These are phyloP conservation scores for Macrophya alboannulata DNA, from an alignment of 2,888 invertebrate genomes.

Conservation along the genomic window DNA sequence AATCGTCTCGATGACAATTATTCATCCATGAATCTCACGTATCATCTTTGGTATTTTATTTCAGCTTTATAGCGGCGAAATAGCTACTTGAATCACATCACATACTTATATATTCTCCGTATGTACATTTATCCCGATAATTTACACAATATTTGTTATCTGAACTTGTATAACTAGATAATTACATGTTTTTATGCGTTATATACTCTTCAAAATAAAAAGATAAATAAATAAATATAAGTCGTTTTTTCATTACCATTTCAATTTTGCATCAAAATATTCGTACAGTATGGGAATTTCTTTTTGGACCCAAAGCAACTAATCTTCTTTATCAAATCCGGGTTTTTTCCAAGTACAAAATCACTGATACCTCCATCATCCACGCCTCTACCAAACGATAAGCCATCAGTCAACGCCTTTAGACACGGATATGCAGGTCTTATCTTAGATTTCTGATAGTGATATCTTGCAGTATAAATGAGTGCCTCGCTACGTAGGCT, in stretches of 20 bases:
- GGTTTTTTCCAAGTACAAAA: slow-evolving; percentile 18
- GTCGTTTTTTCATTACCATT: not conserved
- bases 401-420: slow-evolving; percentile 57
- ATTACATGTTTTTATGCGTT: not conserved
- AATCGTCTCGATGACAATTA: not conserved
- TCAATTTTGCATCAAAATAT: slow-evolving; percentile 56
- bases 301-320: slow-evolving; percentile 61
- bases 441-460: slow-evolving; percentile 45
- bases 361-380: slow-evolving; percentile 59
- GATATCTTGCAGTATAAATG: slow-evolving; percentile 58
- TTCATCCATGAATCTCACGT: not conserved
- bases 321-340: slow-evolving; percentile 60
- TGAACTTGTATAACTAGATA: not conserved
- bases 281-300: slow-evolving; percentile 59
- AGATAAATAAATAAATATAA: not conserved
- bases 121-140: not conserved
- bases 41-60: not conserved
- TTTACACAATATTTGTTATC: not conserved
- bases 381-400: slow-evolving; percentile 57
- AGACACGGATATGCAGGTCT: slow-evolving; percentile 7
- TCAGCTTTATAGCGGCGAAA: not conserved
- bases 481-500: slow-evolving; percentile 59
- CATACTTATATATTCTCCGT: not conserved
- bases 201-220: not conserved
- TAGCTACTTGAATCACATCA: not conserved